A percentile compares a stretch with the other conserved stretches of the same genome.
Conservation (phyloP, 2,113 vertebrate genomes). For the Speoplatyrhinus poulsoni region DNA sequence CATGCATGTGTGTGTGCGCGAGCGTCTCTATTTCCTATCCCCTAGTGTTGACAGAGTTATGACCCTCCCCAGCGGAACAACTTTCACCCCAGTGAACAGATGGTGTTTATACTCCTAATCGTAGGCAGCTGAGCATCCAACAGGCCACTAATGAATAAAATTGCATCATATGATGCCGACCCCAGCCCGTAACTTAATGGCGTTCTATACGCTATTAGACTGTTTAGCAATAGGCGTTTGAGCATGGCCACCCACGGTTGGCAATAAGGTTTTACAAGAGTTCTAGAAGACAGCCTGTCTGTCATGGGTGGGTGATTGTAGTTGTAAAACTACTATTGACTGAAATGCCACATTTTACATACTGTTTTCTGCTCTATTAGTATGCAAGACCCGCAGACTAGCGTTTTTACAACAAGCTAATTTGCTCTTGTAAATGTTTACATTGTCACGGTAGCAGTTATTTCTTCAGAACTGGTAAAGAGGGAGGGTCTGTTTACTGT, state of each 20-base stretch:
- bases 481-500: not conserved
- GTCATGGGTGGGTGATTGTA: slow-evolving; percentile 14
- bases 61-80: slow-evolving; percentile 49
- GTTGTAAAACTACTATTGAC: slow-evolving; percentile 40
- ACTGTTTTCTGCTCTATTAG: slow-evolving; percentile 21
- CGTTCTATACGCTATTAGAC: slow-evolving; percentile 16
- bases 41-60: slow-evolving; percentile 44
- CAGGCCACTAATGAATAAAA: slow-evolving; percentile 51
- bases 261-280: slow-evolving; percentile 32
- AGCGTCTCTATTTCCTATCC: slow-evolving; percentile 25
- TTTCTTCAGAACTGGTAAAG: not conserved
- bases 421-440: slow-evolving; percentile 46
- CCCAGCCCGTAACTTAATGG: slow-evolving; percentile 41
- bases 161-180: slow-evolving; percentile 44
- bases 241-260: slow-evolving; percentile 43
- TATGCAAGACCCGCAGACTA: slow-evolving; percentile 18
- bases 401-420: slow-evolving; percentile 28
- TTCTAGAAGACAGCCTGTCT: slow-evolving; percentile 36
- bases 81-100: slow-evolving; percentile 62
- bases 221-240: slow-evolving; percentile 13
- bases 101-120: slow-evolving; percentile 57
- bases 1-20: slow-evolving; percentile 4
- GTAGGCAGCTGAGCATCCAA: slow-evolving; percentile 48
- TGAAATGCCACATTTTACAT: slow-evolving; percentile 36
- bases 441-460: slow-evolving; percentile 30